Evolutionary conservation across 2,888 invertebrate species (phyloP), one percentile per base, ranked within the genome.

Genomic region (Caenorhabditis sulstoni): DNA sequence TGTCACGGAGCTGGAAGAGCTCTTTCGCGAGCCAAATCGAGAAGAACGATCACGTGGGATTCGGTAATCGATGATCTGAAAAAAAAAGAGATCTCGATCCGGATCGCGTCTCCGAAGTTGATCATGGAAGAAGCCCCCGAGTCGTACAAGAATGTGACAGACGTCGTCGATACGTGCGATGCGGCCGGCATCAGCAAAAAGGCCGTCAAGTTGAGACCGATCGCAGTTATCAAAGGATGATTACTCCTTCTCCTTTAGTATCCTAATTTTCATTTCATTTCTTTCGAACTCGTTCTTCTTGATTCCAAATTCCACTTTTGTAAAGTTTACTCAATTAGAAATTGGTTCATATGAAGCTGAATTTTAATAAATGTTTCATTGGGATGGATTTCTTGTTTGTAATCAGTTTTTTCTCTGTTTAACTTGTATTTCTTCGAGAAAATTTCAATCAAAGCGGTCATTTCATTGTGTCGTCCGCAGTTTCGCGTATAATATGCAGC

Each of bases 121-220:
- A 97, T 99, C 0, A 99, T 99, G 98, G 99, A 99, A 92, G 99
- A 99, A 92, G 87, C 99, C 4, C 99, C 99, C 0, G 97, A 98
- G 90, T 98, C 98, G 0, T 99, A 99, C 91, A 99, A 99, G 92
- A 96, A 99, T 92, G 99, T 99, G 0, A 98, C 97, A 0, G 99
- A 99, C 92, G 99, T 99, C 9, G 99, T 99, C 0, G 94, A 99
- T 91, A 99, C 99, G 3, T 99, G 99, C 70, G 97, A 99, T 91
- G 94, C 94, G 22, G 99, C 96, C 44, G 98, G 98, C 16, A 97
- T 99, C 75, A 97, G 97, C 90, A 95, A 96, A 91, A 99, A 98
- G 91, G 94, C 95, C 88, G 95, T 99, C 47, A 98, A 99, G 92
- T 92, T 99, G 87, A 93, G 96, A 86, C 99, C 99, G 0, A 96